Evolutionary conservation across 2,888 invertebrate species (phyloP).

Genomic region (Drosophila merina): DNA sequence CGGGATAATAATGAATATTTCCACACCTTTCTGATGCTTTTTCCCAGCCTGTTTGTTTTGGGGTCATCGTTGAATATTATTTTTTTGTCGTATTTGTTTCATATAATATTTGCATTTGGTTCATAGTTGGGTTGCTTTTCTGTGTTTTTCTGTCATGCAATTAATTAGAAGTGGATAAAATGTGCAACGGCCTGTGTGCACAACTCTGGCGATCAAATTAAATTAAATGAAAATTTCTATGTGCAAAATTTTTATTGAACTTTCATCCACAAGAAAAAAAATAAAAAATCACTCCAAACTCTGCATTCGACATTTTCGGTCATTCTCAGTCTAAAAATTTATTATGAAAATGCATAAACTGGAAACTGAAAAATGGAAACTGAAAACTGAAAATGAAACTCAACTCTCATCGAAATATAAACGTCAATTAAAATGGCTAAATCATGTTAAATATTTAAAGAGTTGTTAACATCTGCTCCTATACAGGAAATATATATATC

Average conservation of each 20-base stretch:
- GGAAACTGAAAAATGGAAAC: not conserved
- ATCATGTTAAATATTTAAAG: slow-evolving; percentile 20
- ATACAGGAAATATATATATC: not conserved
- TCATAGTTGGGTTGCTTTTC: slow-evolving; percentile 12
- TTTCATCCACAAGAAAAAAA: not conserved
- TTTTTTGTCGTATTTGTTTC: not conserved
- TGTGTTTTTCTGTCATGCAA: slow-evolving; percentile 40
- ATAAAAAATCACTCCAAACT: slow-evolving; percentile 12
- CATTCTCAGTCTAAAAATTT: not conserved
- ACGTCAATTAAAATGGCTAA: slow-evolving; percentile 10
- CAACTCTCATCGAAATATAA: not conserved
- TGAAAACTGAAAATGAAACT: not conserved
- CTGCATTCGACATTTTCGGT: slow-evolving; percentile 4
- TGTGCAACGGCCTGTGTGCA: slow-evolving; percentile 16
- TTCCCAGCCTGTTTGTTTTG: not conserved
- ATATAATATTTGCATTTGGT: slow-evolving; percentile 12
- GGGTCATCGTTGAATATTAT: not conserved
- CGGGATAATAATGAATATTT: slow-evolving; percentile 39
- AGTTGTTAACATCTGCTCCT: slow-evolving; percentile 3
- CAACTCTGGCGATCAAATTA: slow-evolving; percentile 23
- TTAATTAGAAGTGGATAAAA: slow-evolving; percentile 58
- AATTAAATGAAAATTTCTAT: slow-evolving; percentile 36
- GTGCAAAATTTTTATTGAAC: slow-evolving; percentile 20
- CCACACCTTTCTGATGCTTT: slow-evolving; percentile 3
- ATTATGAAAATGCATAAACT: slow-evolving; percentile 19